Evolutionary conservation across 2,797 vertebrate species (phyloP).

Genomic region (Microctenopoma lineatum): DNA sequence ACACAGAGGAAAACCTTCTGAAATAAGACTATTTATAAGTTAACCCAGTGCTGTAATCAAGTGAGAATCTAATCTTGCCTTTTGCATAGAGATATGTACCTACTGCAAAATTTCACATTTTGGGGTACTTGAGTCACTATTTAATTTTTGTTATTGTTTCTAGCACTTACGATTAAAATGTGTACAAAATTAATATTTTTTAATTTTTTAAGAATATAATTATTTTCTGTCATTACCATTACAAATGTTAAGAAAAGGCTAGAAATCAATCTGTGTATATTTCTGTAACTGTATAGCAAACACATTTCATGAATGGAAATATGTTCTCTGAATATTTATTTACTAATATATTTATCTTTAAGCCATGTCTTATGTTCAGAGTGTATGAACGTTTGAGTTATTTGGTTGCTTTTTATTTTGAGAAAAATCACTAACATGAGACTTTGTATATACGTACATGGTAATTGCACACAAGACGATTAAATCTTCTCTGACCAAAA

Average conservation of each 20-base stretch:
- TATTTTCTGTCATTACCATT: conserved; percentile 95
- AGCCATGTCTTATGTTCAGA: conserved; percentile 99
- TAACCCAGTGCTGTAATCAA: conserved; percentile 85
- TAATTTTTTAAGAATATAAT: conserved; percentile 86
- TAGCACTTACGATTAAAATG: conserved; percentile 98
- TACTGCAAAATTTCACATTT: conserved; percentile 85
- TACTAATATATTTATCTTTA: conserved; percentile 99
- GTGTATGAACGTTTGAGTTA: conserved; percentile 92
- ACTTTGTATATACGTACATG: conserved; percentile 93
- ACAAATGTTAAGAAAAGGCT: conserved; percentile 91
- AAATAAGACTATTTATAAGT: conserved; percentile 86
- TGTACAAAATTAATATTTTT: conserved; percentile 93
- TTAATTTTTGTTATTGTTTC: conserved; percentile 90
- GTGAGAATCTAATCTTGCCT: conserved; percentile 85
- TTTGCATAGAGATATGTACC: conserved; percentile 85
- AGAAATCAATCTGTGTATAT: conserved; percentile 95
- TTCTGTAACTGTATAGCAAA: conserved; percentile 97
- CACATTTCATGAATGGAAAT: conserved; percentile 99
- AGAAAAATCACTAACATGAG: conserved; percentile 97
- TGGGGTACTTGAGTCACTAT: conserved; percentile 94
- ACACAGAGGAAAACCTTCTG: conserved; percentile 79
- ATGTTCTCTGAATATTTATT: conserved; percentile 99
- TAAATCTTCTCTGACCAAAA: conserved; percentile 99
- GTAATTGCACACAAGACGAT: conserved; percentile 97
- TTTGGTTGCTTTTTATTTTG: conserved; percentile 80